Evolutionary conservation across 2,797 vertebrate species (phyloP).

Genomic region (Chiloscyllium punctatum): DNA sequence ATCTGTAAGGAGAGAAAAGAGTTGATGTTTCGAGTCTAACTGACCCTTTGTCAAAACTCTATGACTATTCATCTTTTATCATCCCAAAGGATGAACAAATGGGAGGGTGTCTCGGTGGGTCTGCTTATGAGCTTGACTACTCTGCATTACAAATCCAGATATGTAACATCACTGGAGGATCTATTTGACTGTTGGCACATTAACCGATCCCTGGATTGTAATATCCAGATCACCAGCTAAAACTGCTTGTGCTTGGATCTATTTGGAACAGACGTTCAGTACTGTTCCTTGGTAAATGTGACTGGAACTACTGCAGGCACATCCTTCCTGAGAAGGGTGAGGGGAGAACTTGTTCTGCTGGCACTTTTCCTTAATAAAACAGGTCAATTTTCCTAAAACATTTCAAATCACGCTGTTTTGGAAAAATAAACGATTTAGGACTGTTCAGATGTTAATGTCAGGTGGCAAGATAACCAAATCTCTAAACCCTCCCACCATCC

Average conservation of each 20-base stretch:
- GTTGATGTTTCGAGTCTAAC: too few species aligned
- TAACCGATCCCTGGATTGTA: not conserved
- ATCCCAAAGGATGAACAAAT: not conserved
- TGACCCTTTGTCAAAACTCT: too few species aligned
- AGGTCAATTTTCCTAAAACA: not conserved
- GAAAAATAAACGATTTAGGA: not conserved
- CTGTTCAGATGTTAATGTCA: not conserved
- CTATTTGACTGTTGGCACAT: not conserved
- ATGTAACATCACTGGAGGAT: not conserved
- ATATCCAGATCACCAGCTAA: not conserved
- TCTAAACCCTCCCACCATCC: not conserved
- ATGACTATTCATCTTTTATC: too few species aligned
- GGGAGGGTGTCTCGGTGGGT: not conserved
- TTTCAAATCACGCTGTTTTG: not conserved
- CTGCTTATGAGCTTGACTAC: not conserved
- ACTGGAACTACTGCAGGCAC: not conserved
- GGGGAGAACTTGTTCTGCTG: not conserved
- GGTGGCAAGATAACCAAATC: not conserved
- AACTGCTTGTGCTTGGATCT: not conserved
- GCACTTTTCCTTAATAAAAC: not conserved
- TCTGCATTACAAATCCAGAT: not conserved
- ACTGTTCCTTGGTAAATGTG: not conserved
- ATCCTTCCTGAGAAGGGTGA: not conserved
- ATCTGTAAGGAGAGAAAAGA: too few species aligned
- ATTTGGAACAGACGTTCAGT: not conserved